A percentile compares a stretch with the other conserved stretches of the same genome.
Evolutionary conservation across 2,888 invertebrate species (phyloP).

Genomic region (Mamestra brassicae): DNA sequence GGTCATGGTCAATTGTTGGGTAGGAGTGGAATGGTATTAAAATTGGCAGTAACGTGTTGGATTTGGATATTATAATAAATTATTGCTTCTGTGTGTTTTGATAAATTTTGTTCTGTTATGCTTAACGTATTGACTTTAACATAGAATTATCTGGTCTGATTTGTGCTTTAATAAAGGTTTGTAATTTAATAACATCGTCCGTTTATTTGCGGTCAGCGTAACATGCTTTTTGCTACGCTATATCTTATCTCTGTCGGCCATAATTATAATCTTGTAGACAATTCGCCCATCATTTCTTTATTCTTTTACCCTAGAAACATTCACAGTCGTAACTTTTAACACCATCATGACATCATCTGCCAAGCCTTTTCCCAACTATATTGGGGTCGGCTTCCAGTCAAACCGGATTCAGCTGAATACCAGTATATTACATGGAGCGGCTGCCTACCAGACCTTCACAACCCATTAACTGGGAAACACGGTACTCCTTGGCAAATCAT

Average conservation of each 20-base stretch:
- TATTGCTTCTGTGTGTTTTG: conserved; percentile 13
- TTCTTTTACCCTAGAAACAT: background rate
- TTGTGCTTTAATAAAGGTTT: background rate
- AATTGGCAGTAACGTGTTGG: conserved; percentile 45
- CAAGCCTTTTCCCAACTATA: too few relatives aligned
- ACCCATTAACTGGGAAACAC: too few relatives aligned
- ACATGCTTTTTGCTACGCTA: background rate
- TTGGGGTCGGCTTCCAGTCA: too few relatives aligned
- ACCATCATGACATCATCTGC: too few relatives aligned
- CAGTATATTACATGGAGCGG: too few relatives aligned
- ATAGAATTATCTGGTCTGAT: background rate
- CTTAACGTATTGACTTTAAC: conserved; percentile 2
- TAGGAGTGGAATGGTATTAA: conserved; percentile 37
- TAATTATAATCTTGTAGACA: background rate
- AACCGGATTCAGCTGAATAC: too few relatives aligned
- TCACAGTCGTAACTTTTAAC: background rate
- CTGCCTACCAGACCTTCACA: too few relatives aligned
- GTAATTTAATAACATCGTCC: background rate
- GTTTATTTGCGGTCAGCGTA: background rate
- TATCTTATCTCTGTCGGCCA: background rate
- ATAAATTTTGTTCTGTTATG: background rate
- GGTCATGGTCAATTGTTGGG: conserved; percentile 44
- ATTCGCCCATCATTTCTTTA: background rate
- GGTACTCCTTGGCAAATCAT: too few relatives aligned
- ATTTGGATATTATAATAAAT: conserved; percentile 47